Percentiles rank a stretch among this genome's conserved stretches.
These are phyloP conservation scores for Euborellia annulipes DNA, from an alignment of 1,140 invertebrate species.

Conservation along the genomic window DNA sequence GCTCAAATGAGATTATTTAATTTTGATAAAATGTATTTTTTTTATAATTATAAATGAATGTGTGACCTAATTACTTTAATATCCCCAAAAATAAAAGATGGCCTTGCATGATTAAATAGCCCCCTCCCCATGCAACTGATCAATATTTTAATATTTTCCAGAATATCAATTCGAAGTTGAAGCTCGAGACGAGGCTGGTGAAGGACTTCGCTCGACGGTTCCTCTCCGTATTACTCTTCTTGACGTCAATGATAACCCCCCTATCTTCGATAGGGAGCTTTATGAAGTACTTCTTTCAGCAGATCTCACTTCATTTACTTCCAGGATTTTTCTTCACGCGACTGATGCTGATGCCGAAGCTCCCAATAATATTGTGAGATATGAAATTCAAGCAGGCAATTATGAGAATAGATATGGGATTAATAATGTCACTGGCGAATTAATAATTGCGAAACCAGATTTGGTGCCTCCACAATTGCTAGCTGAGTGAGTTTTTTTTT, in stretches of 20 bases:
- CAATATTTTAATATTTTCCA: constrained; percentile 12
- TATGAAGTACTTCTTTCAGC: constrained; percentile 69
- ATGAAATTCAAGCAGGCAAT: constrained; percentile 67
- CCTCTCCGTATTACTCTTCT: constrained; percentile 55
- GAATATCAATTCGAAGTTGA: constrained; percentile 64
- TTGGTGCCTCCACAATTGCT: not conserved
- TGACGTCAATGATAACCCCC: constrained; percentile 78
- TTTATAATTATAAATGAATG: no score
- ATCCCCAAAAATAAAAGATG: no score
- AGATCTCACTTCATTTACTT: constrained; percentile 46
- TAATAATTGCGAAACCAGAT: constrained; percentile 19
- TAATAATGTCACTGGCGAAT: constrained; percentile 56
- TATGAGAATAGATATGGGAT: constrained; percentile 64
- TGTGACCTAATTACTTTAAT: no score
- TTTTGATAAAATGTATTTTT: no score
- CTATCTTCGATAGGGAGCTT: constrained; percentile 57
- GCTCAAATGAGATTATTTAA: no score
- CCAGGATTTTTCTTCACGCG: constrained; percentile 32
- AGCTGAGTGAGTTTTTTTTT: not conserved
- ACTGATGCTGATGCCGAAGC: constrained; percentile 63
- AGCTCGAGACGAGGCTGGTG: constrained; percentile 68
- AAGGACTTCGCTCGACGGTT: constrained; percentile 53
- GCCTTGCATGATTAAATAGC: no score
- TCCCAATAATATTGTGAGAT: constrained; percentile 74
- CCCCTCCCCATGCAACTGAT: no score